phyloP scores from a whole-genome alignment of 2,797 vertebrate species.

The Mormyrus proboscirostris region DNA sequence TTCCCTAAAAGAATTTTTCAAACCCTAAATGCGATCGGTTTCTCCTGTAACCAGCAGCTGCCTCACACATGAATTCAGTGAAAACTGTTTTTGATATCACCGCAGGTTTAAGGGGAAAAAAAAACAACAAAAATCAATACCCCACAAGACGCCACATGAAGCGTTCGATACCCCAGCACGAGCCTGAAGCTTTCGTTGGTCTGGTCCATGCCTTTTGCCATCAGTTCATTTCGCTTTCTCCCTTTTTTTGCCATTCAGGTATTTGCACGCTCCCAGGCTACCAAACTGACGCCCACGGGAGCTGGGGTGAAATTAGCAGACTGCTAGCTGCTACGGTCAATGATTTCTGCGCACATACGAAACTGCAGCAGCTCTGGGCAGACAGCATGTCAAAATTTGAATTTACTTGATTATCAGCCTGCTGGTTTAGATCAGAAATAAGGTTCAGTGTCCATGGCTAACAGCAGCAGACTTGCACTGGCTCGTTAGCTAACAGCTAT shows the following conservation, averaged over 20 bases:
- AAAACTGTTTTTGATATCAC: background rate
- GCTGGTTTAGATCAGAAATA: background rate
- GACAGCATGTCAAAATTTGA: background rate
- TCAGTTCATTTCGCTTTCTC: background rate
- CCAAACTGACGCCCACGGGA: background rate
- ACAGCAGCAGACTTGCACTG: background rate
- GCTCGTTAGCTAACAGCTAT: background rate
- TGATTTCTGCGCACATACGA: background rate
- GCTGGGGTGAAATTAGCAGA: background rate
- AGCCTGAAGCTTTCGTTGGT: background rate
- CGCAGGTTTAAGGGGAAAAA: background rate
- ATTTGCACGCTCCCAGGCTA: background rate
- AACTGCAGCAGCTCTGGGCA: background rate
- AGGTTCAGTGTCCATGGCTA: background rate
- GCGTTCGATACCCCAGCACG: background rate
- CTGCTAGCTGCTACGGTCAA: background rate
- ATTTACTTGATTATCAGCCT: background rate
- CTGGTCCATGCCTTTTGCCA: background rate
- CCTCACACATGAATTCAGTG: background rate
- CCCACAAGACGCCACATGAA: background rate
- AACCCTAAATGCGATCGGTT: background rate
- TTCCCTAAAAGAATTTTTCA: background rate
- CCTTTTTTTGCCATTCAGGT: background rate
- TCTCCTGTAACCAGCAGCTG: background rate
- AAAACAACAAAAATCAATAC: background rate